Conservation (phyloP, 64 coral and sea anemone genomes). For the Montipora cactus region DNA sequence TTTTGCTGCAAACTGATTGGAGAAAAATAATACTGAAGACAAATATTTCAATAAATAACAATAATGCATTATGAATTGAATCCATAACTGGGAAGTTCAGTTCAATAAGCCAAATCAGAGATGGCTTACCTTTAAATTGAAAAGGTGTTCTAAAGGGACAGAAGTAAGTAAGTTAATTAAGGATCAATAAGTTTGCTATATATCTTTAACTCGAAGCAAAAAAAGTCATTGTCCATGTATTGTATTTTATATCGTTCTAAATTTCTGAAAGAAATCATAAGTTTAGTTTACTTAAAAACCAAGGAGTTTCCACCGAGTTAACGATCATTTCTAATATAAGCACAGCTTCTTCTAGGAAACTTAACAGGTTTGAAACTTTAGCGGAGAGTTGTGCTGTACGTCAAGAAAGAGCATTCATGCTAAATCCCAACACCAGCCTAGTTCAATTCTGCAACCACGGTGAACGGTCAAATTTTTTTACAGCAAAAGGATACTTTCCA, state of each 20-base stretch:
- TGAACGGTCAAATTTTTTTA: background rate
- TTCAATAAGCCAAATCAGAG: background rate
- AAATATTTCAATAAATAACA: background rate
- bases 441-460: too few relatives aligned
- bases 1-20: slow-evolving; percentile 80
- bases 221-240: too few relatives aligned
- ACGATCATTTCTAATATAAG: background rate
- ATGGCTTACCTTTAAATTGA: slow-evolving; percentile 83
- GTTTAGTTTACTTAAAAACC: background rate
- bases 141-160: slow-evolving; percentile 74
- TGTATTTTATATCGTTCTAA: background rate
- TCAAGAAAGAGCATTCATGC: too few relatives aligned
- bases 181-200: background rate
- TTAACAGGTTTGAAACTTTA: background rate
- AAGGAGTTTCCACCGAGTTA: too few relatives aligned
- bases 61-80: background rate
- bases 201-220: too few relatives aligned
- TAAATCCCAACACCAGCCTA: too few relatives aligned
- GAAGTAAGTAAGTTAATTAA: background rate
- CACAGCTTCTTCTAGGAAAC: background rate
- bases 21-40: background rate
- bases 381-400: too few relatives aligned
- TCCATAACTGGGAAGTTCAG: too few relatives aligned
- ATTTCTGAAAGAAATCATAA: background rate
- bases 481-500: slow-evolving; percentile 93